Evolutionary conservation across 1,140 invertebrate species (phyloP), one percentile per base, ranked within the genome.

Genomic region (Aleiodes sp.): DNA sequence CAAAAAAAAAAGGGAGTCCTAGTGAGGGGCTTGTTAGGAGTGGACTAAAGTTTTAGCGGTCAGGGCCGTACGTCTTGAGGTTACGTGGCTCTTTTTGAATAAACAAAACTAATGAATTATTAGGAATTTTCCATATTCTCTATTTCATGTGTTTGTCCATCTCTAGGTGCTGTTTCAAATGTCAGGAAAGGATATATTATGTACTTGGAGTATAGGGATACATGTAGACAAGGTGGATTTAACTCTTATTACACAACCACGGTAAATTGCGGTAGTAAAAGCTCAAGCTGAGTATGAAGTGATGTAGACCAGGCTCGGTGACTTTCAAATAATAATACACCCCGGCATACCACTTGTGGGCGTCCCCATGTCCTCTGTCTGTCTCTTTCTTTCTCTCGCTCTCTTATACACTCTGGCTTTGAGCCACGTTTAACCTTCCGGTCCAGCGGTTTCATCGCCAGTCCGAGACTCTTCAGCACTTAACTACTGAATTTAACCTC

Each of bases 371-470:
- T 28, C 26, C 19, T 12, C 28, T 56, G 28, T 35, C 62, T 21
- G 19, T 35, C n/a, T 7, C 21, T 39, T 33, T 28, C 52, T 52
- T 28, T 67, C 29, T 67, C 65, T 39, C 26, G 66, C 73, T 73
- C 28, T n/a, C 28, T 35, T 35, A 19, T 28, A n/a, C n/a, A n/a
- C 46, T 26, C 28, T 60, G 52, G 52, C 65, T 67, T 67, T 67
- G 65, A 67, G 65, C 65, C 56, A 41, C 46, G 12, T 1, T 66
- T 62, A 74, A 74, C 76, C 74, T 78, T 76, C 73, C 76, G 73
- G 73, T 72, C 71, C 75, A 68, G 71, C 46, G 68, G 60, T 78
- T 78, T 76, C 73, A 78, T 76, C 75, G 75, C 65, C 70, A 67
- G 68, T 70, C 24, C 28, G 71, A 70, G 71, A 71, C 52, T 73